phyloP scores from a whole-genome alignment of 2,888 invertebrate species.

The Nomada fabriciana region DNA sequence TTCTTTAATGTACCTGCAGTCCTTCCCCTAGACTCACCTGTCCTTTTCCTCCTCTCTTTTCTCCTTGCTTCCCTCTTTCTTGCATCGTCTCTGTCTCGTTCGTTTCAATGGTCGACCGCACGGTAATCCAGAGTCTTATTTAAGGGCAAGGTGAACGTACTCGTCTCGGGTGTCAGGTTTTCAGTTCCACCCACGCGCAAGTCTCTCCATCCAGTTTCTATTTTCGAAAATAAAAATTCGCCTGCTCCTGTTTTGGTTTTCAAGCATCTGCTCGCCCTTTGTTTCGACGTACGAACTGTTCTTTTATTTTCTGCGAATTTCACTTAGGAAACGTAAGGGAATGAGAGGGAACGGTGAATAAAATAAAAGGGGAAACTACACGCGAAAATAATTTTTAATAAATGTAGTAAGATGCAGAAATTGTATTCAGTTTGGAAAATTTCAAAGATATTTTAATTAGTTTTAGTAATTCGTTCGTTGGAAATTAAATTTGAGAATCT shows the following conservation, averaged over 20 bases:
- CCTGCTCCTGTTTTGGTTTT: background rate
- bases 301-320: background rate
- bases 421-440: no score
- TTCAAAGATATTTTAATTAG: no score
- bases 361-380: background rate
- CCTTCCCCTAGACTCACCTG: conserved; percentile 25
- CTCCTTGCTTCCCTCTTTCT: background rate
- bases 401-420: no score
- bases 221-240: conserved; percentile 46
- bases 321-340: no score
- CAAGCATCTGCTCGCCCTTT: conserved; percentile 5
- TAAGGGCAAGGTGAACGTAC: conserved; percentile 68
- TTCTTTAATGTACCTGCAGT: conserved; percentile 46
- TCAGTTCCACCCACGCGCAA: conserved; percentile 43
- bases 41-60: background rate
- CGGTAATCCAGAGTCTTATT: conserved; percentile 44
- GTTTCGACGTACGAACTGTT: background rate
- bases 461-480: no score
- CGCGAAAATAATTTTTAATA: no score
- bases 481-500: no score
- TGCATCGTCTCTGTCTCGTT: background rate
- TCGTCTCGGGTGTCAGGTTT: conserved; percentile 22
- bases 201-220: conserved; percentile 14
- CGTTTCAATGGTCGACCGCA: background rate
- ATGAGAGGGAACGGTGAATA: background rate